Evolutionary conservation across 92 coral and sea anemone genomes (phyloP), one percentile per base, ranked within the genome.

Genomic region (Palythoa grandiflora): DNA sequence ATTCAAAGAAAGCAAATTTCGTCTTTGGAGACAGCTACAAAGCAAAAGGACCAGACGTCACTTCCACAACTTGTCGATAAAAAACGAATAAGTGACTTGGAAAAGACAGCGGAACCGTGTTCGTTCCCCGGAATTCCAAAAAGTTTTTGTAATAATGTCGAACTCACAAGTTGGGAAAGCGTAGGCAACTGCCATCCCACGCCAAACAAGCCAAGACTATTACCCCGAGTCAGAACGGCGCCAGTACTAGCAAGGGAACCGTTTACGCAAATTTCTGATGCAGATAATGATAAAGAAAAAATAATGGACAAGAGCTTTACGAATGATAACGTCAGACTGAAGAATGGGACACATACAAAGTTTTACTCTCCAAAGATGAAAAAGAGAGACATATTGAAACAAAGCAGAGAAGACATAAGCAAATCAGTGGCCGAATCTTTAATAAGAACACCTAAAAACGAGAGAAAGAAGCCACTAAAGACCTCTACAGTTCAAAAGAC

Each of bases 121-220:
- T 20, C 76, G 66, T 68, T 81, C 20, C 75, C 86, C 12, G 48
- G 19, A 63, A 17, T 63, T 63, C n/a, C 70, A n/a, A 63, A 2
- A 5, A 5, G 28, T 21, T n/a, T 4, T 63, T 15, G 61, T 55
- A 15, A 11, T 11, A 11, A 55, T 11, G 14, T 55, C 61, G 15
- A 55, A 5, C 50, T 44, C 7, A 55, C 61, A 15, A 55, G 12
- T 3, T 55, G 9, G 14, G 61, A 55, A 55, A 55, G 50, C 50
- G 50, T 9, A 55, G 2, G 11, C 12, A 55, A 55, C 61, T 11
- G 17, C 61, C 15, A 55, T 11, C 14, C 3, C 11, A 1, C 6
- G 54, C 38, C 5, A 65, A 81, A 81, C 48, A 21, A 68, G 10
- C 48, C 21, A 16, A 81, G 50, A 21, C n/a, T 9, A 19, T 17